Evolutionary conservation across 2,888 invertebrate genomes (phyloP).

Genomic region (Piscicola geometra): DNA sequence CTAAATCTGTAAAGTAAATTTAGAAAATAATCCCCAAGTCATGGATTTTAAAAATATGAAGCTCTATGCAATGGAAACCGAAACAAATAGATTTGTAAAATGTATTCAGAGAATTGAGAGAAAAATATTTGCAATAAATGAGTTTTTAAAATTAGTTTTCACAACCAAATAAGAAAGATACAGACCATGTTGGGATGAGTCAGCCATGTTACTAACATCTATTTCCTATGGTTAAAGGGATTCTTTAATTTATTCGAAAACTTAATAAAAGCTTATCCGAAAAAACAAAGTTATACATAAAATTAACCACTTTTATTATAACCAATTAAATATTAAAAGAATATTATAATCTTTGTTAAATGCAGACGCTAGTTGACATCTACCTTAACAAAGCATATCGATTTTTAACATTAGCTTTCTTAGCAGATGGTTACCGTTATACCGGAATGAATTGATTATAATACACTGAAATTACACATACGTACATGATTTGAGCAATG

Average conservation of each 20-base stretch:
- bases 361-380: background rate
- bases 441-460: background rate
- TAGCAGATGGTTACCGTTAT: background rate
- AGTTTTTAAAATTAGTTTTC: too few species aligned
- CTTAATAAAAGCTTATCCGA: background rate
- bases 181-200: conserved; percentile 4
- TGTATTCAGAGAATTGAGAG: too few species aligned
- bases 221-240: conserved; percentile 1
- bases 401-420: conserved; percentile 1
- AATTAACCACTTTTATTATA: background rate
- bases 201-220: background rate
- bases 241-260: background rate
- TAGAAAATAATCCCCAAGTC: too few species aligned
- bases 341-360: background rate
- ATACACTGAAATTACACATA: background rate
- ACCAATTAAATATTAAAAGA: background rate
- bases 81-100: too few species aligned
- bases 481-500: too few species aligned
- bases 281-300: background rate
- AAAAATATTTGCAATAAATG: too few species aligned
- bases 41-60: too few species aligned
- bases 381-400: conserved; percentile 11
- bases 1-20: too few species aligned
- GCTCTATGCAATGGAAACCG: too few species aligned
- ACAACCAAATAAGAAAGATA: background rate